Base-by-base conservation (phyloP, 2,888 invertebrate genomes). In the Acleris holmiana region DNA sequence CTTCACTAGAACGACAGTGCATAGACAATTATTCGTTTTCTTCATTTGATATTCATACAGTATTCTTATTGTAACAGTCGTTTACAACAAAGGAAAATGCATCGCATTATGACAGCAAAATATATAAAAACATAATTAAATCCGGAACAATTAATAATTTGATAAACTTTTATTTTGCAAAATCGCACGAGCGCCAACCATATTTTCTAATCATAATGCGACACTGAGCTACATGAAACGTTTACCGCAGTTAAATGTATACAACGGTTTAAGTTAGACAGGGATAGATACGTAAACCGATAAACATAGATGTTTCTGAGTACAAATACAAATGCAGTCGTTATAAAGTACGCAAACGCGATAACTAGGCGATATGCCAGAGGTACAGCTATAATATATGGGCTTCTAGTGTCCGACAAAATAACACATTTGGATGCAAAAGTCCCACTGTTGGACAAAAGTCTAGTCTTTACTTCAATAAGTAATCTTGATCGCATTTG, bases 1-100 rank as follows among this genome's bases (percentile, higher is more conserved):
- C 79, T 76, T 80, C 80, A 76, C 79, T 84, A 84, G 74, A 75
- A 80, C 76, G 82, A 74, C 79, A 73, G 87, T 87, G 83, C 79
- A 76, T 81, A 79, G 83, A 86, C 79, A 81, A 78, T 76, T 50
- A 54, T 54, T 53, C 21, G 40, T 63, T 63, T 59, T 69, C 56
- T 48, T 59, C 67, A 60, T 46, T 63, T 49, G 54, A 62, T 47
- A 64, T 48, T 47, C 41, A 57, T 60, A 68, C 67, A n/a, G 44
- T 40, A 40, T 48, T 46, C 49, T 29, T 29, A 48, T 49, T 49
- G 47, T 35, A 51, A 51, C 46, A 17, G 40, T 41, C 44, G 17
- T 19, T 40, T 40, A 53, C 40, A 40, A 50, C 25, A 8, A 7
- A 29, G n/a, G 10, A 19, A 51, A 13, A 18, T 18, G 51, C 18